phyloP scores from a whole-genome alignment of 2,888 invertebrate species.

The Eremobia ochroleuca region DNA sequence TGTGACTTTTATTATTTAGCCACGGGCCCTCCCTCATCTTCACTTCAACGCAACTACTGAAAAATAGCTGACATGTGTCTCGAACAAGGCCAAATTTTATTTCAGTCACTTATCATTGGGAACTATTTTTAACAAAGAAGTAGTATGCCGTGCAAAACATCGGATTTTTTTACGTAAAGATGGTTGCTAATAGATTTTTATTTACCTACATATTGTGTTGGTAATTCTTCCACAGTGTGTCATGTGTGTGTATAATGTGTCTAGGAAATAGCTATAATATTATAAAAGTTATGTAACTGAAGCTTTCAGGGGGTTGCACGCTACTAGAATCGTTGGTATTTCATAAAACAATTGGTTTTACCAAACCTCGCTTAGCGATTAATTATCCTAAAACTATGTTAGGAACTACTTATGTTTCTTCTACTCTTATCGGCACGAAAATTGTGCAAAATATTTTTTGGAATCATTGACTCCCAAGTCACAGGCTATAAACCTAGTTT shows the following conservation, averaged over 20 bases:
- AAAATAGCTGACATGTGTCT: slow-evolving; percentile 32
- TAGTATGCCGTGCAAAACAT: slow-evolving; percentile 41
- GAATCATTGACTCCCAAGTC: no score
- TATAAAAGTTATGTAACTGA: background rate
- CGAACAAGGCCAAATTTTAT: slow-evolving; percentile 56
- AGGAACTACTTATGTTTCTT: no score
- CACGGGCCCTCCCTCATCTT: no score
- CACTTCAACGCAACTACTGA: background rate
- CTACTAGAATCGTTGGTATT: background rate
- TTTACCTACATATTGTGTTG: background rate
- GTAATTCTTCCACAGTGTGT: background rate
- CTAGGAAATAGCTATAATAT: background rate
- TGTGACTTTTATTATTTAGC: no score
- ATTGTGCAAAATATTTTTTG: no score
- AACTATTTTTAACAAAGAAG: slow-evolving; percentile 60
- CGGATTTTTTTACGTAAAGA: background rate
- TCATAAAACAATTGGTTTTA: background rate
- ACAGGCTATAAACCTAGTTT: no score
- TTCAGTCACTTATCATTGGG: slow-evolving; percentile 55
- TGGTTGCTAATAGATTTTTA: no score
- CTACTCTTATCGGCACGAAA: no score
- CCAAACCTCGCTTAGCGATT: background rate
- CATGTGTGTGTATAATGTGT: background rate
- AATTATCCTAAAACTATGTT: background rate
- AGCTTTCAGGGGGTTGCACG: background rate